A percentile compares a stretch with the other conserved stretches of the same genome.
phyloP scores from a whole-genome alignment of 2,113 vertebrate species.

The Pseudopipra pipra region DNA sequence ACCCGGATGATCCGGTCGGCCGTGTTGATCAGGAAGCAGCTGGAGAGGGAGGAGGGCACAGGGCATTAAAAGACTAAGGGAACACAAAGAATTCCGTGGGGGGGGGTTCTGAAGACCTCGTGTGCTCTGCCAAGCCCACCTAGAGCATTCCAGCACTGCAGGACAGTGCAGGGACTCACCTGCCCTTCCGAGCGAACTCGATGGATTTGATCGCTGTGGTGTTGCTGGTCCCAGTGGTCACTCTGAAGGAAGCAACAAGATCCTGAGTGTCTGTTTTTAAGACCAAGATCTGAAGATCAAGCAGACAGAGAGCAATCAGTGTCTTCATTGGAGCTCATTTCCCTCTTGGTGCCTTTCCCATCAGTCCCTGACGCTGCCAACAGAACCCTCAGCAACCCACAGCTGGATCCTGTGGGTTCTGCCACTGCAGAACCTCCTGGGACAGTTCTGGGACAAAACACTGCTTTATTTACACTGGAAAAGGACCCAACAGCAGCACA shows the following conservation, averaged over 20 bases:
- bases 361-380: background rate
- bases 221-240: conserved; percentile 98
- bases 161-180: conserved; percentile 72
- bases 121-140: background rate
- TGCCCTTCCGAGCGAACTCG: conserved; percentile 97
- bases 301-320: conserved; percentile 13
- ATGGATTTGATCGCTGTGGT: conserved; percentile 99
- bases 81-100: too few species aligned
- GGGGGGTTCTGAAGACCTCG: fast-evolving
- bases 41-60: conserved; percentile 37
- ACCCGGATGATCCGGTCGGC: conserved; percentile 96
- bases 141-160: background rate
- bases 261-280: conserved; percentile 95
- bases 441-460: background rate
- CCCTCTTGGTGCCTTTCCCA: background rate
- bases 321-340: background rate
- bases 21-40: conserved; percentile 98
- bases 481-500: background rate
- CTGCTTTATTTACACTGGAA: background rate
- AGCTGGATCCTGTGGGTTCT: background rate
- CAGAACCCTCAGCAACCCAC: background rate
- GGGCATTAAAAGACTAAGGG: background rate
- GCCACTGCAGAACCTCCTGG: background rate
- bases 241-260: conserved; percentile 95
- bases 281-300: conserved; percentile 88